Percentiles rank a stretch among this genome's conserved stretches.
These are phyloP conservation scores for Tipula lateralis DNA, from an alignment of 2,888 invertebrate species.

Conservation along the genomic window DNA sequence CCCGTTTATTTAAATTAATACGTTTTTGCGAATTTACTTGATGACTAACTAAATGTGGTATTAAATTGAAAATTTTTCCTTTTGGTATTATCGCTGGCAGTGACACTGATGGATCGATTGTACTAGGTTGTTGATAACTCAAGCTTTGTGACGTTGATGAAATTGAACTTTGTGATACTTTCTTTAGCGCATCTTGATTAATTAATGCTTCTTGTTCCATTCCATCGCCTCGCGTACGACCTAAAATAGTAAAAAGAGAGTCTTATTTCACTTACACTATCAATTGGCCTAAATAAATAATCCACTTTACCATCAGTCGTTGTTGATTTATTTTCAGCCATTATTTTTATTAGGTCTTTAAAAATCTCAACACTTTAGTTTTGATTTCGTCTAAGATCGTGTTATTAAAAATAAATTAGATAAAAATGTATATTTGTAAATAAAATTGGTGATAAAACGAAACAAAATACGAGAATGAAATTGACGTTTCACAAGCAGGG, in stretches of 20 bases:
- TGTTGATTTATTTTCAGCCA: constrained; percentile 7
- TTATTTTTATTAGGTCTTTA: neutral
- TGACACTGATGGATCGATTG: constrained; percentile 42
- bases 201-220: constrained; percentile 58
- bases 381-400: neutral
- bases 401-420: neutral
- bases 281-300: neutral
- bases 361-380: neutral
- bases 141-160: constrained; percentile 44
- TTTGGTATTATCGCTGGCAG: constrained; percentile 52
- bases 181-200: constrained; percentile 42
- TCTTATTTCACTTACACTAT: neutral
- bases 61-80: constrained; percentile 56
- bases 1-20: constrained; percentile 48
- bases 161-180: constrained; percentile 39
- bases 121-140: constrained; percentile 46
- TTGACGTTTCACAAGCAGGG: neutral
- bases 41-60: constrained; percentile 55
- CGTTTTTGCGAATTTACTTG: constrained; percentile 44
- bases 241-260: constrained; percentile 32
- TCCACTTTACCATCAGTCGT: neutral
- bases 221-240: constrained; percentile 70
- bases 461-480: neutral
- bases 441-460: neutral
- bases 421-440: neutral